Base-by-base conservation (phyloP, 2,888 invertebrate species). In the Drosophila kanekoi region DNA sequence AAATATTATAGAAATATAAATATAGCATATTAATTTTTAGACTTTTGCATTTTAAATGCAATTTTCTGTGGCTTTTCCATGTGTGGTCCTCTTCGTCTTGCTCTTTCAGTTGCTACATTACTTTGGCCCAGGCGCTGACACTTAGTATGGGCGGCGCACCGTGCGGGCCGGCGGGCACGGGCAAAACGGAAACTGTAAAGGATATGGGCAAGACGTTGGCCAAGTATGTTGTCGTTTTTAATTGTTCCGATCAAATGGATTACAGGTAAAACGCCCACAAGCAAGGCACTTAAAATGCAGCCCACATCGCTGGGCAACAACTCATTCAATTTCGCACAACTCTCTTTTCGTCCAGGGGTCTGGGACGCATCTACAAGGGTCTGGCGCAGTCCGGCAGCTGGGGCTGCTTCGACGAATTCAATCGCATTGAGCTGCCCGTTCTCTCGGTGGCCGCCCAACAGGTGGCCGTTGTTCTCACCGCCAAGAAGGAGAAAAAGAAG, bases 241-340 rank as follows among this genome's bases (percentile, higher is more conserved):
- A 99, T 93, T 98, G 98, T 91, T 98, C 98, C 1, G 98, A 99
- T 93, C 98, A 99, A 94, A 98, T 99, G 98, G 98, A 99, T 93
- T 99, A 98, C 93, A 93, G 94, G 94, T 94, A 62, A 47, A 72
- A 14, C 18, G 18, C 13, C 35, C 33, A 41, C 37, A 23, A 20
- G 32, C 48, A 16, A 45, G 11, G 13, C 54, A 65, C 59, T 72
- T 78, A 66, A 75, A 62, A 73, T 82, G 59, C 79, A 37, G 45
- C 20, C 8, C 72, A 60, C 68, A 44, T 44, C 59, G 69, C 28
- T 53, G 51, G 43, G 23, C 44, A 41, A 52, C 64, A 62, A 38
- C 38, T 72, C 44, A 69, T 67, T 68, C 20, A 59, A 67, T 73
- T 78, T 61, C 44, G 40, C 48, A 14, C 33, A 51, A 23, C 28